Conservation (phyloP, 30 jellyfish, hydroid and myxozoan species). For the Aurelia coerulea region DNA sequence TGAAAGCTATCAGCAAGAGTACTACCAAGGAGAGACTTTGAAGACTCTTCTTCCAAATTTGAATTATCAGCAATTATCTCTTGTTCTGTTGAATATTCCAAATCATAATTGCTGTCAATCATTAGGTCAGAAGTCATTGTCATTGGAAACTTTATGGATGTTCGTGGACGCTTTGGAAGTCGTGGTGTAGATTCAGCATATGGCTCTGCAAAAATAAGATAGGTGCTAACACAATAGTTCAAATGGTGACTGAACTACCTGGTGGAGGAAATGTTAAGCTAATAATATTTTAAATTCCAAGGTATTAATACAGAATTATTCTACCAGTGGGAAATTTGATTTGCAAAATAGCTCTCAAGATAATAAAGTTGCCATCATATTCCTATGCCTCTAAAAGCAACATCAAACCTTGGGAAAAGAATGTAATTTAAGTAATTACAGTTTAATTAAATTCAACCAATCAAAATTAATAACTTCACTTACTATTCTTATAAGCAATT, state of each 20-base stretch:
- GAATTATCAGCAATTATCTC: background rate
- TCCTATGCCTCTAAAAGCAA: too few species aligned
- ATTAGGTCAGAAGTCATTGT: background rate
- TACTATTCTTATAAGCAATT: too few species aligned
- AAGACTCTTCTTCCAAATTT: background rate
- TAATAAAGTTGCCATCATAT: too few species aligned
- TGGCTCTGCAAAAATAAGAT: background rate
- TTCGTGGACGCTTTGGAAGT: slow-evolving; percentile 1
- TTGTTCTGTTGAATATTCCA: background rate
- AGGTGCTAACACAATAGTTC: background rate
- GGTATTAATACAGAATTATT: background rate
- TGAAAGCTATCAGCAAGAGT: background rate
- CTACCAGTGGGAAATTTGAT: too few species aligned
- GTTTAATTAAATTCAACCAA: too few species aligned
- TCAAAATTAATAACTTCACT: too few species aligned
- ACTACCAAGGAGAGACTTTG: background rate
- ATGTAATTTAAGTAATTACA: too few species aligned
- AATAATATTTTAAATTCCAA: background rate
- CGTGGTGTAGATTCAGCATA: slow-evolving; percentile 4
- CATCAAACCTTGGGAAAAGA: too few species aligned
- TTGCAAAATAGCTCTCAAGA: too few species aligned
- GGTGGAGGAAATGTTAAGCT: background rate
- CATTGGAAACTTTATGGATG: background rate
- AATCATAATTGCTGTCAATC: background rate
- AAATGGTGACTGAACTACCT: background rate